phyloP scores from a whole-genome alignment of 2,797 vertebrate genomes.

The Ataeniobius toweri region DNA sequence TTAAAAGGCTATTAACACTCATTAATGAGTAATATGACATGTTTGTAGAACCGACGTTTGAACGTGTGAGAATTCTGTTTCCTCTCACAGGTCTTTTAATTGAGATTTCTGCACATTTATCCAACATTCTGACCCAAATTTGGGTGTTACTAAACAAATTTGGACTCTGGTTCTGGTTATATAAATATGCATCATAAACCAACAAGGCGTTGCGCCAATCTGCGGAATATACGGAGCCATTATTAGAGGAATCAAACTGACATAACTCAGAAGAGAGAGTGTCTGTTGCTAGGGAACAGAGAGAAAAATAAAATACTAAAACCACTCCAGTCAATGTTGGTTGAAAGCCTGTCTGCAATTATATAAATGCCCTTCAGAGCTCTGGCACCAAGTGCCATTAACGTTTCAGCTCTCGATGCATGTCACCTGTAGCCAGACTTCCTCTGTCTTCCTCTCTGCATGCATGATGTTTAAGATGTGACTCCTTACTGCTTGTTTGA shows the following conservation, averaged over 20 bases:
- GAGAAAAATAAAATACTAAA: constrained; percentile 80
- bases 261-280: constrained; percentile 74
- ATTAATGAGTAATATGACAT: background rate
- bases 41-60: background rate
- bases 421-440: constrained; percentile 56
- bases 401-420: constrained; percentile 54
- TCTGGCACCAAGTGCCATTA: constrained; percentile 70
- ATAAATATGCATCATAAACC: constrained; percentile 18
- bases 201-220: constrained; percentile 26
- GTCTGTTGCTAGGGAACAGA: constrained; percentile 84
- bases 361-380: constrained; percentile 79
- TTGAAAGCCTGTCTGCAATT: constrained; percentile 81
- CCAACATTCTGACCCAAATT: background rate
- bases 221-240: constrained; percentile 56
- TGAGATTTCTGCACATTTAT: background rate
- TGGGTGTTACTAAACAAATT: background rate
- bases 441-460: constrained; percentile 19
- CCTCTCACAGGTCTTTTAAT: constrained; percentile 2
- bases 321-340: constrained; percentile 77
- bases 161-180: constrained; percentile 1
- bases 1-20: background rate
- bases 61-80: background rate
- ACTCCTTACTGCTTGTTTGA: background rate
- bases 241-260: constrained; percentile 73
- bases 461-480: background rate